These are phyloP conservation scores for Germaria angustata DNA, from an alignment of 2,888 invertebrate genomes.

Conservation along the genomic window DNA sequence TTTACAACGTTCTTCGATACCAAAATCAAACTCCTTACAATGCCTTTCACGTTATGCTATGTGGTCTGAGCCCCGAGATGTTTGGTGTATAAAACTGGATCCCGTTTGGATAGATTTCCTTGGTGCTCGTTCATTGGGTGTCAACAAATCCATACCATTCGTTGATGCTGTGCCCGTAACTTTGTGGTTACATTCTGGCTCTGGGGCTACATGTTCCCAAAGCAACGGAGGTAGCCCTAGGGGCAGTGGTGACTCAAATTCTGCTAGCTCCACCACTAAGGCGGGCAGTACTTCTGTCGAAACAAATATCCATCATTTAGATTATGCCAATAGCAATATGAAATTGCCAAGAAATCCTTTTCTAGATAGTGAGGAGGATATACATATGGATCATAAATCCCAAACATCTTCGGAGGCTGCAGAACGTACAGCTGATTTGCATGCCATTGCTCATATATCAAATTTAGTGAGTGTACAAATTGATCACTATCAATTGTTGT, in stretches of 20 bases:
- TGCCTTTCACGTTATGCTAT: slow-evolving; percentile 81
- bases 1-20: slow-evolving; percentile 67
- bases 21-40: slow-evolving; percentile 75
- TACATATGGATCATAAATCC: slow-evolving; percentile 66
- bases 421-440: slow-evolving; percentile 84
- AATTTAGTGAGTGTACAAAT: slow-evolving; percentile 93
- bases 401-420: slow-evolving; percentile 58
- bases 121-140: slow-evolving; percentile 88
- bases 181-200: slow-evolving; percentile 86
- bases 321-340: slow-evolving; percentile 70
- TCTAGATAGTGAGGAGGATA: slow-evolving; percentile 75
- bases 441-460: slow-evolving; percentile 89
- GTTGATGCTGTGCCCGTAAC: slow-evolving; percentile 93
- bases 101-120: slow-evolving; percentile 96
- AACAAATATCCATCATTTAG: slow-evolving; percentile 70
- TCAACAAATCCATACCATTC: slow-evolving; percentile 88
- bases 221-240: slow-evolving; percentile 54
- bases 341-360: slow-evolving; percentile 76
- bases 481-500: slow-evolving; percentile 95
- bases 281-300: slow-evolving; percentile 68
- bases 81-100: slow-evolving; percentile 93
- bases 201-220: slow-evolving; percentile 46
- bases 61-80: slow-evolving; percentile 92
- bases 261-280: slow-evolving; percentile 70
- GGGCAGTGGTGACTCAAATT: slow-evolving; percentile 65